Percentiles rank a stretch among this genome's conserved stretches.
These are phyloP conservation scores for Plecturocebus donacophilus DNA, from an alignment of 2,113 vertebrate genomes.

Conservation along the genomic window DNA sequence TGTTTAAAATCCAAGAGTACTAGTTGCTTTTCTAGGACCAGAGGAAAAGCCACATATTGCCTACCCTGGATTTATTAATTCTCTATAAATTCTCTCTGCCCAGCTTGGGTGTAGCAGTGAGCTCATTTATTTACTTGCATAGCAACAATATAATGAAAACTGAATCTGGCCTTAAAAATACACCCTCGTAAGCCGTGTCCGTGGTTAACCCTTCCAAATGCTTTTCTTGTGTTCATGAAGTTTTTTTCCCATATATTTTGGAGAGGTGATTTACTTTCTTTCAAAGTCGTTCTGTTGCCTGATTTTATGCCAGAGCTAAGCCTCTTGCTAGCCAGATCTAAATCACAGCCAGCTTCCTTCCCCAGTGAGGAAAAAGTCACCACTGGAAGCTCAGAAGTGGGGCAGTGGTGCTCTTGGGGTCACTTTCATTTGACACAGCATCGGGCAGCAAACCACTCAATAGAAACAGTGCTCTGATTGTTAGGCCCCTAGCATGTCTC, in stretches of 20 bases:
- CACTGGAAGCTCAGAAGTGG: neutral
- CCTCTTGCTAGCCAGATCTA: neutral
- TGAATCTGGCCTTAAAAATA: slow-evolving; percentile 69
- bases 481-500: slow-evolving; percentile 42
- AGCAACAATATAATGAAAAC: slow-evolving; percentile 83
- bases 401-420: neutral
- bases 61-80: slow-evolving; percentile 76
- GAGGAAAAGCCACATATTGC: slow-evolving; percentile 70
- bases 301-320: neutral
- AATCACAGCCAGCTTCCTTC: neutral
- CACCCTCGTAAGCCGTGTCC: slow-evolving; percentile 52
- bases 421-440: slow-evolving; percentile 41
- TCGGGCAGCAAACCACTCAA: neutral
- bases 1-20: slow-evolving; percentile 65
- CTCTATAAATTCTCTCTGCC: slow-evolving; percentile 72
- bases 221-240: slow-evolving; percentile 40
- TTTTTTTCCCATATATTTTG: neutral
- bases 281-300: neutral
- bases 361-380: neutral
- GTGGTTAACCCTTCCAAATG: slow-evolving; percentile 55
- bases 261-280: neutral
- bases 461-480: slow-evolving; percentile 59
- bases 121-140: slow-evolving; percentile 82
- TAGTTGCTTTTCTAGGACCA: slow-evolving; percentile 66
- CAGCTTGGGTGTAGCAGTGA: slow-evolving; percentile 79